These are phyloP conservation scores for Phorcus lineatus DNA, from an alignment of 2,888 invertebrate species.

Conservation along the genomic window DNA sequence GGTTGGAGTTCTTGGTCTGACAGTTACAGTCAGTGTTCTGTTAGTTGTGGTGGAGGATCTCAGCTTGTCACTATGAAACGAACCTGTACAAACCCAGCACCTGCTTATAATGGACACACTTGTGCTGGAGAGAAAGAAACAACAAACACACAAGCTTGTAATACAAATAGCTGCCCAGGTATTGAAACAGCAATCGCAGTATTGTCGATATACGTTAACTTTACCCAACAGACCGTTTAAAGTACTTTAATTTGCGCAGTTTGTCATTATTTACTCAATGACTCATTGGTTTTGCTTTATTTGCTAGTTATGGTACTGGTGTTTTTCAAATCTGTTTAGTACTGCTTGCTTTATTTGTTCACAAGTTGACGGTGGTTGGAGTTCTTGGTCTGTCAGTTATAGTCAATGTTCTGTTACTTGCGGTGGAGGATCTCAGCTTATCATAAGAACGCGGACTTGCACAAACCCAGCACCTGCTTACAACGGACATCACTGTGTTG, in stretches of 20 bases:
- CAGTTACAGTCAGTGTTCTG: not conserved
- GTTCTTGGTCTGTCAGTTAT: not conserved
- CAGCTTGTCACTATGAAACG: not conserved
- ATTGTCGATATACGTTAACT: too few relatives aligned
- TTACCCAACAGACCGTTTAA: too few relatives aligned
- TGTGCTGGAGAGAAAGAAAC: not conserved
- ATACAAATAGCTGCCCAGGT: not conserved
- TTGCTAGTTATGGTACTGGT: too few relatives aligned
- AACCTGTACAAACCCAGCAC: constrained; percentile 19
- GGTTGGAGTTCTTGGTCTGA: not conserved
- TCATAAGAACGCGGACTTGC: constrained; percentile 1
- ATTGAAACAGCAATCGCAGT: too few relatives aligned
- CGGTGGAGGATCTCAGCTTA: constrained; percentile 10
- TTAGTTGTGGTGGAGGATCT: not conserved
- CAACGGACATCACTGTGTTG: not conserved
- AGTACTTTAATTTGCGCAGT: too few relatives aligned
- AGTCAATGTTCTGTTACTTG: not conserved
- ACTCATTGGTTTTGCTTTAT: too few relatives aligned
- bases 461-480: constrained; percentile 19
- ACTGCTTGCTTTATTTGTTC: too few relatives aligned
- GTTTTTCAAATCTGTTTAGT: too few relatives aligned
- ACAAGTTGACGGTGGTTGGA: not conserved
- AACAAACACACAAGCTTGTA: not conserved
- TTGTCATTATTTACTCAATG: too few relatives aligned
- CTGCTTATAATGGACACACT: not conserved